Evolutionary conservation across 1,140 invertebrate species (phyloP).

Genomic region (Kradibia gibbosae): DNA sequence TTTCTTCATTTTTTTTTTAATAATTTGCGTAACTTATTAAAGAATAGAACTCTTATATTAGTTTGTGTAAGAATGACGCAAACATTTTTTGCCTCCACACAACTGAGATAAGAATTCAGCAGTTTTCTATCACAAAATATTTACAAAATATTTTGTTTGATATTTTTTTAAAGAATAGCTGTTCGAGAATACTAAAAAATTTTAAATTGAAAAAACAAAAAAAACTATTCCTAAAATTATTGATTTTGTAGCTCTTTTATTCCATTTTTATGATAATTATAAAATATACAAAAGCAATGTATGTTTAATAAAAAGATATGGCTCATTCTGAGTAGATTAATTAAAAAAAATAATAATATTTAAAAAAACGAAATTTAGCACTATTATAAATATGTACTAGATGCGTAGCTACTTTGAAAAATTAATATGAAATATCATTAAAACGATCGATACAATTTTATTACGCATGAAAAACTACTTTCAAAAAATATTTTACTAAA

Average conservation of each 20-base stretch:
- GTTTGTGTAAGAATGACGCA: neutral
- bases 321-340: neutral
- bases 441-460: too few species aligned
- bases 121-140: neutral
- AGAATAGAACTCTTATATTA: neutral
- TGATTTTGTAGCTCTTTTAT: neutral
- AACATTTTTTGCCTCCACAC: neutral
- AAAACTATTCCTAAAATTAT: neutral
- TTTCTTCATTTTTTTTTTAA: too few species aligned
- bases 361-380: too few species aligned
- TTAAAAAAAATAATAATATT: too few species aligned
- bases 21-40: too few species aligned
- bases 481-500: too few species aligned
- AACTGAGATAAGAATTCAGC: neutral
- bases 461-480: too few species aligned
- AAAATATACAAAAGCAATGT: neutral
- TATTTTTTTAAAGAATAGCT: neutral
- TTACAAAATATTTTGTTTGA: constrained; percentile 2
- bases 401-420: too few species aligned
- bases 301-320: neutral
- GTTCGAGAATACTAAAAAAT: neutral
- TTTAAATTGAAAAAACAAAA: too few species aligned
- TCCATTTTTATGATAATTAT: neutral
- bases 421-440: too few species aligned
- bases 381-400: too few species aligned